Conservation (phyloP, 2,113 vertebrate genomes). For the Grantiella picta region DNA sequence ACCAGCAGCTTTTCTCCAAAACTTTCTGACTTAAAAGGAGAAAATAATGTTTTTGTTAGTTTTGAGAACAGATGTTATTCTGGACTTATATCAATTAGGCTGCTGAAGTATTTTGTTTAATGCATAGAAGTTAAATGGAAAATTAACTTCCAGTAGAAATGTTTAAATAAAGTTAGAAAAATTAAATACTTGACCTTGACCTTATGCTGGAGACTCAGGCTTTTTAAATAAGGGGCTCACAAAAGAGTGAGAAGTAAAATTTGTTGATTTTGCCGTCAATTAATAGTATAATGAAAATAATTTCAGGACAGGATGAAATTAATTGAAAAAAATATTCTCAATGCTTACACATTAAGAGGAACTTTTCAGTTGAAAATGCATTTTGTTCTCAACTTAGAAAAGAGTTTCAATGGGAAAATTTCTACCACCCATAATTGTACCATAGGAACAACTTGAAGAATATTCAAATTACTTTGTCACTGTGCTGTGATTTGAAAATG, state of each 20-base stretch:
- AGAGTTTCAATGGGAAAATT: not conserved
- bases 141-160: not conserved
- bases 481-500: not conserved
- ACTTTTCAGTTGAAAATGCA: not conserved
- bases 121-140: not conserved
- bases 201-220: not conserved
- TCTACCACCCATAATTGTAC: not conserved
- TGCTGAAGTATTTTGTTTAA: not conserved
- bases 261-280: not conserved
- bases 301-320: not conserved
- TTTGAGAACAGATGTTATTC: not conserved
- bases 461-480: not conserved
- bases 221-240: not conserved
- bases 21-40: not conserved
- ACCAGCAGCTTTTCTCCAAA: not conserved
- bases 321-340: not conserved
- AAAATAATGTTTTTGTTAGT: not conserved
- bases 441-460: not conserved
- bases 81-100: not conserved
- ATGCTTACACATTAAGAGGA: not conserved
- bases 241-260: not conserved
- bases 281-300: not conserved
- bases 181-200: not conserved
- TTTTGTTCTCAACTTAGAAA: not conserved
- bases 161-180: not conserved